Evolutionary conservation across 2,888 invertebrate species (phyloP), one percentile per base, ranked within the genome.

Genomic region (Chrysotoxum bicinctum): DNA sequence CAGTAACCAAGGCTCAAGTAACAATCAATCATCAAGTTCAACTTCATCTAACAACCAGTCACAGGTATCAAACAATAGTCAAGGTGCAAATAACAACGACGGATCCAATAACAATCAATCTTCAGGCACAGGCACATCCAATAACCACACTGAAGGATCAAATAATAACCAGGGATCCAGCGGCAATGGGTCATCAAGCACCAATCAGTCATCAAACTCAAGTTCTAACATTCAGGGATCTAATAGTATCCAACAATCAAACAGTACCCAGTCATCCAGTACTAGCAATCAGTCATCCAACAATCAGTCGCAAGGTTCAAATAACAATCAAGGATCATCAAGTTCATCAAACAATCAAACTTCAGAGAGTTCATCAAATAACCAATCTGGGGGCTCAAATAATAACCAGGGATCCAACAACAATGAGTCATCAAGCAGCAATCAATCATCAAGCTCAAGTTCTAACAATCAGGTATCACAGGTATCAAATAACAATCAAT

Each of bases 1-100:
- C 87, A 88, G 45, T 69, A 83, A 56, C 64, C 75, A 48, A 66
- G 84, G 95, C 88, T 93, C 32, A 2, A 12, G 6, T n/a, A 43
- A 50, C 45, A 79, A 54, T 1, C 79, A 87, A 12, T 62, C 74
- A 10, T 45, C 50, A 23, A 56, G 64, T 4, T 26, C 26, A 54
- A 19, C 32, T 12, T 79, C 73, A n/a, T 73, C 43, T 23, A 85
- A 87, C 1, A 43, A 16, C 3, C 43, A 43, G 1, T 43, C 43
- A 9, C 19, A 12, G 6, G 62, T 87, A 40, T 73, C 79, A 10
- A 87, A 30, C 40, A 87, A 74, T 26, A 62, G 69, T 72, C 6
- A 79, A 21, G 10, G 19, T 3, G 74, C 85, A 1, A 74, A n/a
- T 12, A 82, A 68, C 48, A 87, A 66, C n/a, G n/a, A n/a, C n/a